Percentiles rank a stretch among this genome's conserved stretches.
Conservation (phyloP, 2,888 invertebrate genomes). For the Ferrisia virgata region DNA sequence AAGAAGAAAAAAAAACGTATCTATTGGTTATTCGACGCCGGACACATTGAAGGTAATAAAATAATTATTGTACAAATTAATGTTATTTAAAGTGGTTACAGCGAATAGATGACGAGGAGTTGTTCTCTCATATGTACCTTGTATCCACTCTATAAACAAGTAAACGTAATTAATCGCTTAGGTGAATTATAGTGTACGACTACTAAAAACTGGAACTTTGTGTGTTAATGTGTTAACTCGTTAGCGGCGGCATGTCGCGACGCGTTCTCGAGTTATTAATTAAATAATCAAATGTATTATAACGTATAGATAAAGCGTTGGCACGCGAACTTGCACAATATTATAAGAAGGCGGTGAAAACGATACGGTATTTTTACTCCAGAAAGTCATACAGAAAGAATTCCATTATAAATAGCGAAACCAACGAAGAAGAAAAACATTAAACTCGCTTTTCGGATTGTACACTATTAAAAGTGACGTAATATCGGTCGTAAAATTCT, state of each 20-base stretch:
- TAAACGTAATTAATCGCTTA: not conserved
- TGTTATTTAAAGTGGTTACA: not conserved
- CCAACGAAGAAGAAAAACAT: not conserved
- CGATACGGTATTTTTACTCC: not conserved
- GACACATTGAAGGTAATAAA: not conserved
- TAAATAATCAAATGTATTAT: conserved; percentile 8
- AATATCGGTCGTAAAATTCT: conserved; percentile 25
- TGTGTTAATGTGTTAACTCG: not conserved
- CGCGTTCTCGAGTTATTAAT: conserved; percentile 6
- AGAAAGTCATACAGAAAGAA: not conserved
- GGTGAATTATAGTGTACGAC: not conserved
- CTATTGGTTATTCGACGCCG: not conserved
- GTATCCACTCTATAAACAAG: not conserved
- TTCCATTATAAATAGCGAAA: not conserved
- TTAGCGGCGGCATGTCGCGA: not conserved
- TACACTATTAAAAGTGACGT: conserved; percentile 24
- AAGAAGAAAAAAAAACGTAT: not conserved
- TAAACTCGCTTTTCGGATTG: conserved; percentile 7
- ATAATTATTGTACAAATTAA: conserved; percentile 3
- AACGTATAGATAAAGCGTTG: conserved; percentile 17
- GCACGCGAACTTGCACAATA: conserved; percentile 9
- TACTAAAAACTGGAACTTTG: not conserved
- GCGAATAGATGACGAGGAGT: not conserved
- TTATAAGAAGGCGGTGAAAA: not conserved
- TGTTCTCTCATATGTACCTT: not conserved